Evolutionary conservation across 2,888 invertebrate species (phyloP), one percentile per base, ranked within the genome.

Genomic region (Plebejus melissa): DNA sequence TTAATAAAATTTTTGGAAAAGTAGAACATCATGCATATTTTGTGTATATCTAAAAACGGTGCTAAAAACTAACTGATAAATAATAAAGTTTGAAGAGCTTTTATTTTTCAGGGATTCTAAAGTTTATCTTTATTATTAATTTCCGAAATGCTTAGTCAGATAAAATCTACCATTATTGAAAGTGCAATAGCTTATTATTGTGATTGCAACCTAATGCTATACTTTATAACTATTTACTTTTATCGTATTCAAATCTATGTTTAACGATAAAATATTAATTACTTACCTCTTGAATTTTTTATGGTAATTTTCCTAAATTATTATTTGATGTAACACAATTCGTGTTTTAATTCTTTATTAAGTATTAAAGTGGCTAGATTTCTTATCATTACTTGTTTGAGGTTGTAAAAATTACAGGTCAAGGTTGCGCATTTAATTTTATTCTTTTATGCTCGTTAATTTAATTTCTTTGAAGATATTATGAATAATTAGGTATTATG

Each of bases 331-430:
- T 0, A 65, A 32, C 65, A 65, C 13, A 65, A 65, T 65, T 4
- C 32, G 32, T 16, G 65, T 65, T 65, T 16, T 65, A 32, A 65
- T 36, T 60, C 28, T 60, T 60, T 60, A 28, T 65, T 65, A 16
- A 32, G 65, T 65, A 65, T 65, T 1, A 65, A 36, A 65, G 36
- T 65, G 1, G 32, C 65, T 65, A 32, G 32, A 65, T 36, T 65
- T 65, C 28, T 65, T 65, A 65, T 65, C 60, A 65, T 65, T 32
- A 65, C 65, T 65, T 60, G 60, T 60, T 60, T 65, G 36, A 65
- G 65, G 65, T 65, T 32, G 32, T 65, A 65, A 65, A 65, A 65
- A 32, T 65, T 16, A 13, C 32, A 16, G 65, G 65, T 65, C 65
- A 65, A 65, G 65, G 65, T 65, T 32, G 16, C 5, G 13, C 65